Base-by-base conservation (phyloP, 1,140 invertebrate genomes). In the Pararge aegeria region DNA sequence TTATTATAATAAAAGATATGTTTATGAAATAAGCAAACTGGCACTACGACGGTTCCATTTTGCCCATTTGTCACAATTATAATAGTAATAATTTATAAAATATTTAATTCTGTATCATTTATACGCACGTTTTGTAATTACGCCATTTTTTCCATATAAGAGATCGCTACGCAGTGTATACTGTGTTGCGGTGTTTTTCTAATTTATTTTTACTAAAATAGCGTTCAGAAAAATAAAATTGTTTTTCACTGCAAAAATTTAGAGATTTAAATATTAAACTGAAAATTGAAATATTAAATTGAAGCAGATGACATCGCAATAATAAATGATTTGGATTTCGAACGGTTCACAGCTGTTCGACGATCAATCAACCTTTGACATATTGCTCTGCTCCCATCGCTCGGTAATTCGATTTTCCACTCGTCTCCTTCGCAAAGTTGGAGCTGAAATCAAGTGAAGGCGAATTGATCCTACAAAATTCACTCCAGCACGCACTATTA, bases 401-500 rank as follows among this genome's bases (percentile, higher is more conserved):
- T 62, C 59, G 56, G 48, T 70, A 67, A 75, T 69, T 65, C 67
- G 68, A 80, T 80, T 80, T 78, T 75, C 68, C 78, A 73, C 64
- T 74, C 64, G 69, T 70, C 77, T 75, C 72, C 65, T 73, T 68
- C 65, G 61, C 58, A 61, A 61, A 66, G 64, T 53, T 20, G 60
- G 48, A 49, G 51, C 50, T 55, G 44, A 59, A 62, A 51, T 66
- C 58, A 55, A 63, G 63, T 61, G 55, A 53, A 46, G 53, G 65
- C 68, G 55, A 71, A 78, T 68, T 70, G 80, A 80, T 78, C 72
- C 66, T 71, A 40, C 60, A 63, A 64, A 72, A 80, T 80, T 75
- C 70, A 78, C 60, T 74, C 59, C 10, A 34, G 38, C 49, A 66
- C 59, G 64, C 57, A 83, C 82, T 81, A 85, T 85, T 81, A 85